A percentile compares a stretch with the other conserved stretches of the same genome.
phyloP scores from a whole-genome alignment of 2,888 invertebrate species.

The Heliconius ismenius region DNA sequence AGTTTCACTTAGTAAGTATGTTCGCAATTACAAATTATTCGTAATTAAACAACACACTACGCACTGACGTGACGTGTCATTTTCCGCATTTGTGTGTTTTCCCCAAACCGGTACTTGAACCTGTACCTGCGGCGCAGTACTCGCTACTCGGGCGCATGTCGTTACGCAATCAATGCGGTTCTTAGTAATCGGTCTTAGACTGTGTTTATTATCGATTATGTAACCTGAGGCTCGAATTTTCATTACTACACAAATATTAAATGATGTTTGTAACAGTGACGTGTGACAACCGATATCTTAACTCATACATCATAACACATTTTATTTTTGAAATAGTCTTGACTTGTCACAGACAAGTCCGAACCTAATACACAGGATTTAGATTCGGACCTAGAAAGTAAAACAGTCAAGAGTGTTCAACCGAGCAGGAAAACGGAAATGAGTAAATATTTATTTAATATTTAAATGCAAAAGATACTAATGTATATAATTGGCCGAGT shows the following conservation, averaged over 20 bases:
- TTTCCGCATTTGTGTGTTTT: constrained; percentile 13
- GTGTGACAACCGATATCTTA: background rate
- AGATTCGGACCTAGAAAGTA: background rate
- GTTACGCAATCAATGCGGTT: constrained; percentile 10
- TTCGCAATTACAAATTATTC: too few species aligned
- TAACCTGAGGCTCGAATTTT: background rate
- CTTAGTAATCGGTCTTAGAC: background rate
- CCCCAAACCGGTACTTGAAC: background rate
- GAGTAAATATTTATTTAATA: background rate
- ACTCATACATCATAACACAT: background rate
- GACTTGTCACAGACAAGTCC: too few species aligned
- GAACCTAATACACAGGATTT: too few species aligned
- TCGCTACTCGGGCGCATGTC: background rate
- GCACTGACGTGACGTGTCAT: background rate
- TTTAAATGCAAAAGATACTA: background rate
- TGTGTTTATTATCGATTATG: constrained; percentile 22
- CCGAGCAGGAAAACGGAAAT: background rate
- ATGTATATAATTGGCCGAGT: background rate
- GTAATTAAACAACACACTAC: background rate
- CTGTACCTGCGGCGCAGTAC: background rate
- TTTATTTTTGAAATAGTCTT: too few species aligned
- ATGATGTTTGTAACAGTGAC: background rate
- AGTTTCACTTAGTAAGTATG: too few species aligned
- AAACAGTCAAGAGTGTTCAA: background rate
- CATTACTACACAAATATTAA: background rate